Base-by-base conservation (phyloP, 2,888 invertebrate species). In the Nemotelus nigrinus region DNA sequence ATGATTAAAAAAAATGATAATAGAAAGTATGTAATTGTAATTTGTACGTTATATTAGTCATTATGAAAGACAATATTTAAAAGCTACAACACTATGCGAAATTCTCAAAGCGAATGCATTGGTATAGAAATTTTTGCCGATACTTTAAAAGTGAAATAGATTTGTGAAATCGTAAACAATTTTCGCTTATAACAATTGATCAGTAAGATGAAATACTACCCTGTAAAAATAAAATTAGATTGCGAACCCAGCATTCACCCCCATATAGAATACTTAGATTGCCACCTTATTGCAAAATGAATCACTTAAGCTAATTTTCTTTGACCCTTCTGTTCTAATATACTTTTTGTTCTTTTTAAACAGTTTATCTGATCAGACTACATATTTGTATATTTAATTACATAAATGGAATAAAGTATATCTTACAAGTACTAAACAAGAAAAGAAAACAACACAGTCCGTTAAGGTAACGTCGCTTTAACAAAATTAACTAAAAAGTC, bases 401-500 rank as follows among this genome's bases (percentile, higher is more conserved):
- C 55, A 44, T 10, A 41, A 70, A 70, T 3, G 47, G 55, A 70
- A 55, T 70, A 70, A 70, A 43, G 55, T 43, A 70, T 67, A 48
- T 67, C 48, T 67, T 55, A 70, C 70, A 70, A 70, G 55, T 70
- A 70, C 43, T 43, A 64, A 44, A 53, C 43, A 68, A 47, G 65
- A 76, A 68, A 10, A 68, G n/a, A 64, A 68, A 70, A 44, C 63
- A 77, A 60, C 75, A 78, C 75, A 78, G 76, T 78, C 79, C 79
- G 79, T 78, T 78, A 79, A 76, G 60, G 60, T 79, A 79, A 76
- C 79, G 78, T 79, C 79, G 79, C 79, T 79, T 79, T 79, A 76
- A 70, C 48, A 77, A 74, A 77, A 71, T 57, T 72, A 78, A 41
- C 50, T 10, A 48, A 58, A 43, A 58, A 72, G 47, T n/a, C 5